Evolutionary conservation across 2,888 invertebrate genomes (phyloP).

Genomic region (Byasa hedistus): DNA sequence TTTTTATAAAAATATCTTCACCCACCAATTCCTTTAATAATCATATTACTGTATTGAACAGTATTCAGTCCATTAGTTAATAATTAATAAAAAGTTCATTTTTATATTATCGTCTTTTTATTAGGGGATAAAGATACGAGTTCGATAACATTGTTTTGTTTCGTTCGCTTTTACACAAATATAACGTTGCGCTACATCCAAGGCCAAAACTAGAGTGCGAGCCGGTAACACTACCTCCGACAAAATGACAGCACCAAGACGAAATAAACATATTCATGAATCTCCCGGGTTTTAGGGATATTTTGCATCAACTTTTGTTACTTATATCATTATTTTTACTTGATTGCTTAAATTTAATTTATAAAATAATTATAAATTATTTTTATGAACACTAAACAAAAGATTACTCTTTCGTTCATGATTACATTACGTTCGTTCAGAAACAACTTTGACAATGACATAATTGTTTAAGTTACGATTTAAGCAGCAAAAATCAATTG

Average conservation of each 20-base stretch:
- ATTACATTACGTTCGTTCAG: constrained; percentile 20
- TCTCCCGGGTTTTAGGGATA: background rate
- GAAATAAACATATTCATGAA: constrained; percentile 36
- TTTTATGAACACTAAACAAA: constrained; percentile 9
- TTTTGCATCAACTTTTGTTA: background rate
- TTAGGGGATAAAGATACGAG: constrained; percentile 48
- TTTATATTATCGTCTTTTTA: constrained; percentile 45
- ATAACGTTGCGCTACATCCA: constrained; percentile 49
- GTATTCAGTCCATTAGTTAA: constrained; percentile 40
- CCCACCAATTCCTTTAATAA: constrained; percentile 42
- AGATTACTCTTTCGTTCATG: constrained; percentile 18
- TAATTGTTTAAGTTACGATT: background rate
- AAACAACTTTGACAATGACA: constrained; percentile 27
- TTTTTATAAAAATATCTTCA: constrained; percentile 70
- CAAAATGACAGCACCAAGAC: constrained; percentile 38
- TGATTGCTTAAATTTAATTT: constrained; percentile 1
- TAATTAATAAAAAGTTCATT: constrained; percentile 46
- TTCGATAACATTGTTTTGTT: constrained; percentile 56
- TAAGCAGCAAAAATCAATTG: background rate
- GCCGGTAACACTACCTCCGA: constrained; percentile 33
- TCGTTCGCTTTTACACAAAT: constrained; percentile 40
- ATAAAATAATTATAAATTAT: constrained; percentile 6
- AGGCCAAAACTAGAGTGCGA: constrained; percentile 55
- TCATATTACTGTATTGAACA: constrained; percentile 17
- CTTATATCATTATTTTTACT: constrained; percentile 1